phyloP scores from a whole-genome alignment of 1,140 invertebrate species.

The Aphidius gifuensis region DNA sequence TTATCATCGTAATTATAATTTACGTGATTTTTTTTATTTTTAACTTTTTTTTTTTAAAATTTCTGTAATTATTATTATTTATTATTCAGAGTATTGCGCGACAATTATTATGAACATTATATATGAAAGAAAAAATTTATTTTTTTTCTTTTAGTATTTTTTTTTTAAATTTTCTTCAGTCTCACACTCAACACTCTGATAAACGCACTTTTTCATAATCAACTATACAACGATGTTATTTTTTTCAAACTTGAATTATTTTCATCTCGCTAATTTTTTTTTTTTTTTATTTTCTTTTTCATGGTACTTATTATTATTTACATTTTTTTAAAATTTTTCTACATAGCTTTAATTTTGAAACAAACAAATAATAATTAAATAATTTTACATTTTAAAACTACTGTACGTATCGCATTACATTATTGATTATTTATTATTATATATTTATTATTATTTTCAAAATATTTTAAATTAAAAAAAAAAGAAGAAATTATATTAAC shows the following conservation, averaged over 20 bases:
- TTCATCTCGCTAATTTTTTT: no score
- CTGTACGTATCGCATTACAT: no score
- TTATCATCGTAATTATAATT: slow-evolving; percentile 11
- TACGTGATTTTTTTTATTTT: background rate
- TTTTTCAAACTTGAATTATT: no score
- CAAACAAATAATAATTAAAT: slow-evolving; percentile 1
- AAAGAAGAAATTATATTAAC: no score
- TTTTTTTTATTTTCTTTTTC: background rate
- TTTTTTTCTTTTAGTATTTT: slow-evolving; percentile 10
- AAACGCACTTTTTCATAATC: no score
- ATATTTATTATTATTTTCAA: no score
- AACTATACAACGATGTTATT: no score
- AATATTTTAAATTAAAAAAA: no score
- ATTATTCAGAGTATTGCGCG: slow-evolving; percentile 26
- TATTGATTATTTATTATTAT: no score
- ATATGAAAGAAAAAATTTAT: slow-evolving; percentile 9
- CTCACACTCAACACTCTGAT: background rate
- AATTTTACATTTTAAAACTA: slow-evolving; percentile 5
- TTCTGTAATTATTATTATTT: slow-evolving; percentile 13
- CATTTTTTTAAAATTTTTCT: background rate
- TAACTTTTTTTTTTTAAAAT: background rate
- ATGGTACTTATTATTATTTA: background rate
- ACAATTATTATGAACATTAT: slow-evolving; percentile 24
- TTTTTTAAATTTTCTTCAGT: slow-evolving; percentile 12
- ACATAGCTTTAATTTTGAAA: no score